A percentile compares a stretch with the other conserved stretches of the same genome.
phyloP scores from a whole-genome alignment of 2,797 vertebrate species.

The Hapalemur alaotrensis region DNA sequence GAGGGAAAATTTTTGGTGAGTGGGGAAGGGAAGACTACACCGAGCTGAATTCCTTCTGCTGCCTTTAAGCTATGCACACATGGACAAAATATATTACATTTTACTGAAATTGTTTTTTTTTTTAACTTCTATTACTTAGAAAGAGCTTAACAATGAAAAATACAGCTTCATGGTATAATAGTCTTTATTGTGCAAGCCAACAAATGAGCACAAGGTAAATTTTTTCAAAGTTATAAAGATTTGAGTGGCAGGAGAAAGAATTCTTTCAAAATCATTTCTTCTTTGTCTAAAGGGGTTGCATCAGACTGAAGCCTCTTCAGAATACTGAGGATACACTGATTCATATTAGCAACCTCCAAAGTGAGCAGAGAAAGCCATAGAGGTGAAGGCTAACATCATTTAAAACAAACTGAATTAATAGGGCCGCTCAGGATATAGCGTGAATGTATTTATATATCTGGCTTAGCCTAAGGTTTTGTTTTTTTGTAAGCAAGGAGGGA shows the following conservation, averaged over 20 bases:
- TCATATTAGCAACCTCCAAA: neutral
- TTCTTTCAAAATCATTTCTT: neutral
- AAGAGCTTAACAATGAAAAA: conserved; percentile 36
- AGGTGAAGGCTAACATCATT: neutral
- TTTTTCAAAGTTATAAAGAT: neutral
- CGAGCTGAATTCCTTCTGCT: conserved; percentile 50
- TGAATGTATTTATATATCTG: neutral
- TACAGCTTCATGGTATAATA: neutral
- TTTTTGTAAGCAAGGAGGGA: neutral
- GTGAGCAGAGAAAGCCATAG: neutral
- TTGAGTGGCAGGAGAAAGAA: neutral
- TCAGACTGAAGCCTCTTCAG: neutral
- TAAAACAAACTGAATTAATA: conserved; percentile 22
- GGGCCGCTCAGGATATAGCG: neutral
- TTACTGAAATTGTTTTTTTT: neutral
- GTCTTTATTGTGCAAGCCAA: neutral
- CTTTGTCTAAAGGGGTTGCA: neutral
- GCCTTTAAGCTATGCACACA: conserved; percentile 37
- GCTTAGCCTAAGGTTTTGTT: neutral
- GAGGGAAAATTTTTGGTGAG: conserved; percentile 17
- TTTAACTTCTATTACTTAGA: neutral
- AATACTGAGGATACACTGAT: neutral
- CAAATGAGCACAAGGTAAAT: neutral
- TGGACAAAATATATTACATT: conserved; percentile 26
- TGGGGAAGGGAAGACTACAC: neutral